Base-by-base conservation (phyloP, 2,113 vertebrate genomes). In the Bufo bufo region DNA sequence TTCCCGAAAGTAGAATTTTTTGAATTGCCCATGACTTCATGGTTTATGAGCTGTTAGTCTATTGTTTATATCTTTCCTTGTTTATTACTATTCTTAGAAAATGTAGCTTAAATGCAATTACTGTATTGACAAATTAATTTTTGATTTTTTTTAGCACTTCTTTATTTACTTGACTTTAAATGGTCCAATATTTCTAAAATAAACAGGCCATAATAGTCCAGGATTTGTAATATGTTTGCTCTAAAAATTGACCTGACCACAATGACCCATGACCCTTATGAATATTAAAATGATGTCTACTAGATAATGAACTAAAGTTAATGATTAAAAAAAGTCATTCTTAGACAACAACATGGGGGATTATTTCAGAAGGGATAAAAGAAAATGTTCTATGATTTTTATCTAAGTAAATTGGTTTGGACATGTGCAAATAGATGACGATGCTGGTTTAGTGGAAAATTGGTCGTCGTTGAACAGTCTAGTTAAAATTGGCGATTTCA, bases 351-450 rank as follows among this genome's bases (percentile, higher is more conserved):
- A 13, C 33, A 16, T 71, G 4, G 3, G 33, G 23, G n/a, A 3
- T 3, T 89, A 91, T 93, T 91, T 94, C 91, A 93, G 93, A 94
- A 94, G 92, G 92, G 94, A 90, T 91, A 92, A 89, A 90, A 90
- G 82, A 92, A 92, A 91, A 91, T 82, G 93, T 94, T 94, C 94
- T 95, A 94, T 94, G 94, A 93, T 92, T 91, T 89, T 90, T 92
- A 94, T 93, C 94, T 93, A 90, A 63, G 87, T 92, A 91, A 91
- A 92, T 91, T 50, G 23, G 89, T 90, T 93, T 92, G 90, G 91
- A 93, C 91, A 91, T 91, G 3, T 91, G 91, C 92, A 93, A 93
- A 92, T 92, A 92, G 92, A 93, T 93, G 92, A 74, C 17, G 6
- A 47, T 90, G 90, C 92, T 92, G 93, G 91, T 94, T 94, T 92